Evolutionary conservation across 2,113 vertebrate genomes (phyloP), one percentile per base, ranked within the genome.

Genomic region (Circaetus cinerascens): DNA sequence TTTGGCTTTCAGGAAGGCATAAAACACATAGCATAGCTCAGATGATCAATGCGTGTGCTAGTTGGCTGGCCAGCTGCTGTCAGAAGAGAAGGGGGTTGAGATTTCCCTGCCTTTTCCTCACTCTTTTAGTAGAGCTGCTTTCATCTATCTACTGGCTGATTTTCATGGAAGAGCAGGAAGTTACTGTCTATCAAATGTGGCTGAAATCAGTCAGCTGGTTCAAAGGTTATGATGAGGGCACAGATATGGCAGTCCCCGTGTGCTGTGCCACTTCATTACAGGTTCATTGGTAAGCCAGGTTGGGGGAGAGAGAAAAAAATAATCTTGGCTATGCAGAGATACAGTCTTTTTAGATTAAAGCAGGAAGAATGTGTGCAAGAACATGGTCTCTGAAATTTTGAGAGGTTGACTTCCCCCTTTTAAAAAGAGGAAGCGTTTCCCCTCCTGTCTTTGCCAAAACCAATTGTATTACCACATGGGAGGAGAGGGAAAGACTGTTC

Each of bases 1-100:
- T 34, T 32, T 34, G 13, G 9, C 22, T 72, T 71, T 46, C n/a
- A 53, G 45, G 40, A 63, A 50, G 53, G 30, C 41, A 74, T 17
- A 66, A 8, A 26, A 1, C 17, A 5, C 11, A 8, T 2, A 30
- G 45, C 26, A 19, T 19, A 27, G 5, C 30, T 41, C 14, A 1
- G 26, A 25, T 20, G 66, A 51, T 50, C 45, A 3, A 12, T 26
- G 51, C 32, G 11, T 4, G 2, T 45, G 59, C n/a, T 63, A n/a
- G 26, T 14, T 72, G n/a, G 17, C 45, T 56, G 55, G 34, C 34
- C 43, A 86, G 59, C 41, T 88, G 43, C 60, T n/a, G 11, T 38
- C 41, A 64, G 59, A 48, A 73, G 19, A 57, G 57, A 38, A 64
- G 21, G 40, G 21, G n/a, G 4, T 22, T 74, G 55, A 40, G 5